These are phyloP conservation scores for Smittia sp. DNA, from an alignment of 2,888 invertebrate species.

Conservation along the genomic window DNA sequence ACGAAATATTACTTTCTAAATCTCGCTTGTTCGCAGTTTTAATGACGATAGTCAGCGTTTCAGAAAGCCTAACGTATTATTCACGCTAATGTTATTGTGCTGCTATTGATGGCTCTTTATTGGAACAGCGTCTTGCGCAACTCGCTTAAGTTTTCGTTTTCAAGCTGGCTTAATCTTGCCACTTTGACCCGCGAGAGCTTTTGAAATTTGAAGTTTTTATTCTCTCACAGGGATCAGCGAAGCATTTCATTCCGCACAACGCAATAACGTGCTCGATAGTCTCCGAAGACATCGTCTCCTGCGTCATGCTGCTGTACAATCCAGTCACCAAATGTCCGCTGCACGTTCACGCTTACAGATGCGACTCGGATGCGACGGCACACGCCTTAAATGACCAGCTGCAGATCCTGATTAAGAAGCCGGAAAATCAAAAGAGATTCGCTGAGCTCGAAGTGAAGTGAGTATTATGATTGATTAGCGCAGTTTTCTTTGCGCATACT, in stretches of 20 bases:
- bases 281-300: constrained; percentile 89
- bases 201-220: not conserved
- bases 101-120: not conserved
- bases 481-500: not conserved
- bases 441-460: constrained; percentile 69
- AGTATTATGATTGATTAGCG: not conserved
- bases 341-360: constrained; percentile 92
- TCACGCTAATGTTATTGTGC: not conserved
- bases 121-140: not conserved
- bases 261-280: constrained; percentile 89
- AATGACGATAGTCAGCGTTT: not conserved
- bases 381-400: constrained; percentile 80
- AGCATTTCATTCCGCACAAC: constrained; percentile 91
- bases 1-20: constrained; percentile 12
- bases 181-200: not conserved
- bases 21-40: not conserved
- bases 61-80: not conserved
- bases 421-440: constrained; percentile 83
- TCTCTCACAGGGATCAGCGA: constrained; percentile 61
- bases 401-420: constrained; percentile 74
- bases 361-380: constrained; percentile 92
- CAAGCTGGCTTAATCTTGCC: not conserved
- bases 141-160: not conserved
- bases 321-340: constrained; percentile 92
- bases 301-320: constrained; percentile 88